Evolutionary conservation across 2,797 vertebrate genomes (phyloP).

Genomic region (Erethizon dorsatum): DNA sequence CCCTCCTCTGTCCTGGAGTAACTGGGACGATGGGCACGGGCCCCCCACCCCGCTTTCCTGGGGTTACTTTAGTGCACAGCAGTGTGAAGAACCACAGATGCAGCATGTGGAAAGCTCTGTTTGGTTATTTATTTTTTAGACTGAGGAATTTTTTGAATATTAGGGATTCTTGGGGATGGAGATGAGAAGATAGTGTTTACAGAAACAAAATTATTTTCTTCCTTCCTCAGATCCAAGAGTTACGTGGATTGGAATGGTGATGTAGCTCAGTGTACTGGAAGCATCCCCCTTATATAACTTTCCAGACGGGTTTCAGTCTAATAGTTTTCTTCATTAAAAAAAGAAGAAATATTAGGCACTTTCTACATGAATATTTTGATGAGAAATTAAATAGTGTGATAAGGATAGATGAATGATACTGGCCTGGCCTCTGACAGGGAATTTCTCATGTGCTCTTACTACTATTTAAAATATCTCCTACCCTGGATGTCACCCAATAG

Average conservation of each 20-base stretch:
- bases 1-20: not conserved
- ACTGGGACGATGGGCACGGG: not conserved
- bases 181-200: slow-evolving; percentile 39
- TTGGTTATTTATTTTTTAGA: slow-evolving; percentile 26
- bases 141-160: slow-evolving; percentile 46
- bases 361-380: slow-evolving; percentile 28
- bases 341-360: not conserved
- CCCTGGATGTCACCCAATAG: not conserved
- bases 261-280: not conserved
- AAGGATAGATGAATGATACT: not conserved
- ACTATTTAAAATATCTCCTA: not conserved
- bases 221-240: not conserved
- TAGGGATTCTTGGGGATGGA: slow-evolving; percentile 26
- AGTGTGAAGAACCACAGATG: not conserved
- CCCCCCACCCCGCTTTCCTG: not conserved
- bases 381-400: not conserved
- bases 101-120: not conserved
- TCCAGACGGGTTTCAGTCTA: not conserved
- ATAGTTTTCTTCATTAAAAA: slow-evolving; percentile 33
- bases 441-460: not conserved
- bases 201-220: slow-evolving; percentile 43
- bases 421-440: not conserved
- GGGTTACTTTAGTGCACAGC: not conserved
- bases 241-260: not conserved
- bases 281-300: not conserved